phyloP scores from a whole-genome alignment of 2,113 vertebrate species.

The Climacteris rufus region DNA sequence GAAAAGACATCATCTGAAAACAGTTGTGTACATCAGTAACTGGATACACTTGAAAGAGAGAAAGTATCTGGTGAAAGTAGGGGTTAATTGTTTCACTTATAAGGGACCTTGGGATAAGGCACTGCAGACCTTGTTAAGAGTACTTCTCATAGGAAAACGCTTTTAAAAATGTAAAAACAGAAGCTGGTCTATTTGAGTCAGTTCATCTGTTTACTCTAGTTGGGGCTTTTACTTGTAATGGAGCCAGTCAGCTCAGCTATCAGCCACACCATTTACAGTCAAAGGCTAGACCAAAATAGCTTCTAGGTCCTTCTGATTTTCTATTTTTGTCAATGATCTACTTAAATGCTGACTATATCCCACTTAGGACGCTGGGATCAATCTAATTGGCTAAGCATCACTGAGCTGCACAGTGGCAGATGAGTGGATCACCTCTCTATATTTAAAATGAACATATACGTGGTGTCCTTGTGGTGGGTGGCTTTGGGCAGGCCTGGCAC shows the following conservation, averaged over 20 bases:
- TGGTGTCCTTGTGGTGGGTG: neutral
- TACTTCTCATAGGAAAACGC: neutral
- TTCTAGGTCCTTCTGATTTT: conserved; percentile 17
- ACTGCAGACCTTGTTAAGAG: neutral
- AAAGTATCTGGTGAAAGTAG: neutral
- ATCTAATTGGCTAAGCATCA: conserved; percentile 2
- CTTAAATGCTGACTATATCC: conserved; percentile 37
- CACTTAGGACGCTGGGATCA: neutral
- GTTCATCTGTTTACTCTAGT: conserved; percentile 24
- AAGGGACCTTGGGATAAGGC: neutral
- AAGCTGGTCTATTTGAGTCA: neutral
- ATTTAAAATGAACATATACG: neutral
- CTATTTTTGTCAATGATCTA: conserved; percentile 53
- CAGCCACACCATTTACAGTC: conserved; percentile 55
- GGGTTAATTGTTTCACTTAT: neutral
- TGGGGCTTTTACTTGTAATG: conserved; percentile 23
- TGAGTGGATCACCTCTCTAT: neutral
- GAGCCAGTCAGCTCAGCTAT: conserved; percentile 36
- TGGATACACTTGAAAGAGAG: neutral
- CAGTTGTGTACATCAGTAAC: neutral
- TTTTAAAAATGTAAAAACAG: neutral
- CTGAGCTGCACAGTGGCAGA: fast-evolving
- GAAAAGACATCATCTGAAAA: neutral
- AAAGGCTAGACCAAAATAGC: conserved; percentile 48
- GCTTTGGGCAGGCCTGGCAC: neutral